Percentiles rank a stretch among this genome's conserved stretches.
Conservation (phyloP, 2,113 vertebrate species). For the Hypanus sabinus region DNA sequence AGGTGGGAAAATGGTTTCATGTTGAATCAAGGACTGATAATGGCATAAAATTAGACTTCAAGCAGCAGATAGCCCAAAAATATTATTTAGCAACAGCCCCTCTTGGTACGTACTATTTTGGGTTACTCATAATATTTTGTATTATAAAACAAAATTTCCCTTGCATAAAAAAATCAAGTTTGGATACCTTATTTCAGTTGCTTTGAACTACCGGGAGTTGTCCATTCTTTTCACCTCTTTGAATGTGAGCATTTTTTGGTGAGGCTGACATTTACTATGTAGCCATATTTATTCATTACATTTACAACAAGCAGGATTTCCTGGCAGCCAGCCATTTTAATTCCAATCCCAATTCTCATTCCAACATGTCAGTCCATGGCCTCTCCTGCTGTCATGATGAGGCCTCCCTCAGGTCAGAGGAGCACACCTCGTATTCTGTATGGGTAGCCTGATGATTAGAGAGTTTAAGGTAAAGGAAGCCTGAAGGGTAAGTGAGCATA, state of each 20-base stretch:
- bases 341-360: no score
- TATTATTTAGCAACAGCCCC: not conserved
- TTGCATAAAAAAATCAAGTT: no score
- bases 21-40: not conserved
- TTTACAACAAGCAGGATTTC: no score
- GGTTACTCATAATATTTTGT: not conserved
- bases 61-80: not conserved
- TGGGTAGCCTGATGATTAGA: no score
- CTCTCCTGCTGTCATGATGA: no score
- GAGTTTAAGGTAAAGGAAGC: no score
- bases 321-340: no score
- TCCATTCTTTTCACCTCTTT: not conserved
- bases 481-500: no score
- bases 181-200: not conserved
- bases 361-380: no score
- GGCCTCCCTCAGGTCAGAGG: no score
- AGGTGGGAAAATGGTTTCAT: not conserved
- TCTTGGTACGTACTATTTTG: not conserved
- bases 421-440: no score
- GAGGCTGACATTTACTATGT: not conserved
- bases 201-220: not conserved
- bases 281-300: no score
- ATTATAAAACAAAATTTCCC: not conserved
- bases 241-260: not conserved
- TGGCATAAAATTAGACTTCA: not conserved